A percentile compares a stretch with the other conserved stretches of the same genome.
phyloP scores from a whole-genome alignment of 2,888 invertebrate species.

The Crossocerus cetratus region DNA sequence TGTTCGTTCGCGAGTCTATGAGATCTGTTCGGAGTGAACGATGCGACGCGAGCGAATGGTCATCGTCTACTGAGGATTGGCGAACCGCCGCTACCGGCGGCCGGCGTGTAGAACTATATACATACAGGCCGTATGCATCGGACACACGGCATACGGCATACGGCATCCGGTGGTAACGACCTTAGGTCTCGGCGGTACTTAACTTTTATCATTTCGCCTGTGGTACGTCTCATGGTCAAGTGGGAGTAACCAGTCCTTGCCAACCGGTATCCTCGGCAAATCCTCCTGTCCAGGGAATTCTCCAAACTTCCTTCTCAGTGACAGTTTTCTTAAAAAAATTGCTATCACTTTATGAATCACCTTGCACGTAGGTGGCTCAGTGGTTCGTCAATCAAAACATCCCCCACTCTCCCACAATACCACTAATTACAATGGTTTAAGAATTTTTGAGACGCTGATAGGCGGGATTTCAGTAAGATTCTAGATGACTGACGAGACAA shows the following conservation, averaged over 20 bases:
- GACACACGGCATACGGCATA: no score
- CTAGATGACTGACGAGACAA: no score
- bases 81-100: background rate
- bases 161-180: conserved; percentile 54
- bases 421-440: no score
- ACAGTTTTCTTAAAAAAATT: no score
- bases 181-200: conserved; percentile 55
- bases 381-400: no score
- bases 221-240: conserved; percentile 57
- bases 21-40: conserved; percentile 22
- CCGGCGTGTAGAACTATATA: conserved; percentile 40
- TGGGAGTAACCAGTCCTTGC: conserved; percentile 51
- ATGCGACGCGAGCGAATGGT: conserved; percentile 54
- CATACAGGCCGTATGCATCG: no score
- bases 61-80: conserved; percentile 49
- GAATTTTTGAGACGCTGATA: no score
- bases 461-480: no score
- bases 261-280: conserved; percentile 11
- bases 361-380: no score
- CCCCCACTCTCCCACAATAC: no score
- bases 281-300: background rate
- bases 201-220: conserved; percentile 58
- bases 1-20: background rate
- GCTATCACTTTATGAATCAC: no score
- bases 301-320: no score